These are phyloP conservation scores for Gymnoscopelus braueri DNA, from an alignment of 2,797 vertebrate genomes.

Conservation along the genomic window DNA sequence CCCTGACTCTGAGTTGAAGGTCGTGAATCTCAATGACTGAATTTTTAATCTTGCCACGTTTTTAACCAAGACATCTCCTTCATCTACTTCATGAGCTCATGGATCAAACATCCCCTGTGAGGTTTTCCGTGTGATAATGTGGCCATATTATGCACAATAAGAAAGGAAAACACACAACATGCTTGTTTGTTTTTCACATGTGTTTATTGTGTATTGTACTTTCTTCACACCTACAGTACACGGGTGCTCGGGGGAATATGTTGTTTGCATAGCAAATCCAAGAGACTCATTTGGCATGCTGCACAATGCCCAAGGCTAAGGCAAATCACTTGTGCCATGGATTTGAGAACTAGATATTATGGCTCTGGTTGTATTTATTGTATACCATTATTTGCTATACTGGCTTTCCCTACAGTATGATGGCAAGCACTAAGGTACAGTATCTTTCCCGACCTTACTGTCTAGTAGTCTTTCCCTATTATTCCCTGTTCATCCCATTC, in stretches of 20 bases:
- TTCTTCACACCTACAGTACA: conserved; percentile 22
- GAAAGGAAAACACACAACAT: conserved; percentile 13
- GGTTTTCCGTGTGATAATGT: neutral
- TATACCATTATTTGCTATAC: neutral
- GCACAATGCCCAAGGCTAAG: conserved; percentile 16
- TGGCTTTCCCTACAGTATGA: neutral
- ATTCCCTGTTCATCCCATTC: conserved; percentile 11
- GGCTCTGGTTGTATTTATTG: neutral
- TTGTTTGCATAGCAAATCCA: conserved; percentile 43
- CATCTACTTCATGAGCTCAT: conserved; percentile 1
- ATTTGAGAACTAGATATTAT: neutral
- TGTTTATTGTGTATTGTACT: conserved; percentile 21
- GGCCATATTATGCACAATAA: conserved; percentile 10
- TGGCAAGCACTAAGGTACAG: neutral
- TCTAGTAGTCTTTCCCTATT: neutral
- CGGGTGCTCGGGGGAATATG: conserved; percentile 22
- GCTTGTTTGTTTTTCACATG: conserved; percentile 27
- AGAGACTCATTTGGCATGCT: conserved; percentile 45
- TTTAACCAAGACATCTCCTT: neutral
- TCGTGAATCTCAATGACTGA: conserved; percentile 7
- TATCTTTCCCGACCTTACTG: conserved; percentile 3
- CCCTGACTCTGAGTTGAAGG: conserved; percentile 52
- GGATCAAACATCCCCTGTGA: conserved; percentile 1
- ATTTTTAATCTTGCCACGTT: neutral
- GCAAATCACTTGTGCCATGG: conserved; percentile 4